A percentile compares a stretch with the other conserved stretches of the same genome.
Conservation (phyloP, 2,113 vertebrate genomes). For the Eurystomus gularis region DNA sequence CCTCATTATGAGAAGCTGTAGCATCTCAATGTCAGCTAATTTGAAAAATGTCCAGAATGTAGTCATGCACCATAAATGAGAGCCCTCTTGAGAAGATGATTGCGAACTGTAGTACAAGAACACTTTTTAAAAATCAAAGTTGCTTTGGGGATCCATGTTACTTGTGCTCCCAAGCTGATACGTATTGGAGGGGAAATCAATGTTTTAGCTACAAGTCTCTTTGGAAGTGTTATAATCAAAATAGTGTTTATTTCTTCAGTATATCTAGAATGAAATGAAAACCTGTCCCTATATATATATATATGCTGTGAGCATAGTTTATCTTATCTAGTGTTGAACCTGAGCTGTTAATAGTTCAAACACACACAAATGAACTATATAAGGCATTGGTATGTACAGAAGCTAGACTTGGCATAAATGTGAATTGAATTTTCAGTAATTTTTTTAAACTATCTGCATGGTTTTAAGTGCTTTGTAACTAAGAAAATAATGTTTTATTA, state of each 20-base stretch:
- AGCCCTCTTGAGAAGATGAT: not conserved
- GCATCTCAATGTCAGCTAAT: not conserved
- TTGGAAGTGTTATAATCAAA: not conserved
- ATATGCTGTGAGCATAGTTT: not conserved
- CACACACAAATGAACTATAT: fast-evolving
- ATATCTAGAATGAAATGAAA: not conserved
- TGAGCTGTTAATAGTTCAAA: not conserved
- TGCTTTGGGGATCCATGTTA: not conserved
- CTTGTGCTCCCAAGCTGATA: not conserved
- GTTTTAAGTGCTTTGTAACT: not conserved
- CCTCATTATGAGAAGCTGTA: not conserved
- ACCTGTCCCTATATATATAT: not conserved
- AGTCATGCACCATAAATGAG: not conserved
- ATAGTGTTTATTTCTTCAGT: not conserved
- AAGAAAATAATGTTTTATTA: not conserved
- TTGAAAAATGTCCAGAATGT: not conserved
- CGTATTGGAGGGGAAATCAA: not conserved
- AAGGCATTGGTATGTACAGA: not conserved
- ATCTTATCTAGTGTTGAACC: not conserved
- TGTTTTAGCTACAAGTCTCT: not conserved
- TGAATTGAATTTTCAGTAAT: not conserved
- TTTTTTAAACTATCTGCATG: not conserved
- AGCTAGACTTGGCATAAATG: not conserved
- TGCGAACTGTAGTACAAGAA: not conserved
- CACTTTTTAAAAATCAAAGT: not conserved